Base-by-base conservation (phyloP, 2,113 vertebrate genomes). In the Caranx ignobilis region DNA sequence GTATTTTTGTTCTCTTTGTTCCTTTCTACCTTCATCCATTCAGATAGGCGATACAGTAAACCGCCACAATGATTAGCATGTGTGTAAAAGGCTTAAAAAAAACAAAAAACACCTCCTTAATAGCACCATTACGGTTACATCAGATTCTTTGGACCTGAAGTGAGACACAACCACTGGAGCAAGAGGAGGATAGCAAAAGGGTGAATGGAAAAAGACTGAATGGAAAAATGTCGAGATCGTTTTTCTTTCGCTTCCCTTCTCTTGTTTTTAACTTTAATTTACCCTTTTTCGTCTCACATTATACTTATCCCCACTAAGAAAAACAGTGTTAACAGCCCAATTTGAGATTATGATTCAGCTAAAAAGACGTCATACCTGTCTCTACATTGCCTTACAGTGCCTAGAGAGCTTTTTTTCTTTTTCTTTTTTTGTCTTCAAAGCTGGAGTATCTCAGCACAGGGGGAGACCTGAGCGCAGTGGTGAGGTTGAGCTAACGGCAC, bases 131-230 rank as follows among this genome's bases (percentile, higher is more conserved):
- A 56, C 77, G 80, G 86, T 87, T 87, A 71, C 84, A 89, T 88
- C 85, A 90, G 72, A 93, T 92, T 91, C 87, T 79, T 91, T 69
- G 39, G 85, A 79, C 79, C 69, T 89, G 84, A 89, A 88, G 89
- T 90, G 86, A 91, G 84, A 84, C 79, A 45, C 57, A 76, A 77
- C 75, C 76, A 63, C 84, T 71, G 81, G 91, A 73, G 72, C 65
- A 34, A 77, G 78, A 75, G 71, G 59, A 63, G 82, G 83, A 72
- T 61, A 75, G 83, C 48, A 43, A 59, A 74, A 70, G 79, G 63
- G 71, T 8, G 73, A 89, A 83, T 83, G 82, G 85, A 94, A 93
- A 92, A 93, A 92, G 73, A 65, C 84, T 72, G 77, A 86, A 88
- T 87, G 90, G 89, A 94, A 93, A 93, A 89, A 89, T 84, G 67